phyloP scores from a whole-genome alignment of 23 tunicate genomes.

The Aplidium turbinatum region DNA sequence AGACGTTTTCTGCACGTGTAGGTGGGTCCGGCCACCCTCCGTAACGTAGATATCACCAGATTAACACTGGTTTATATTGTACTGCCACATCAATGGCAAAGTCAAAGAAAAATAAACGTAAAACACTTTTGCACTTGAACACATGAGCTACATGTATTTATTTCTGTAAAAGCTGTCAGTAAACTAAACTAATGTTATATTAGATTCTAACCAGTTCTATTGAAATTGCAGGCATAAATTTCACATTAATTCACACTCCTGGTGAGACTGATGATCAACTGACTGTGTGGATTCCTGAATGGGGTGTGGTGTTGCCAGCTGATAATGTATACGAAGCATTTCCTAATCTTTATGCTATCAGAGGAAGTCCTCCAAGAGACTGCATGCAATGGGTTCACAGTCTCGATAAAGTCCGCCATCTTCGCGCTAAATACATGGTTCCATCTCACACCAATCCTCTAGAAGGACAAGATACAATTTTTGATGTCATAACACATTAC shows the following conservation, averaged over 20 bases:
- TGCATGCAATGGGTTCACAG: slow-evolving; percentile 57
- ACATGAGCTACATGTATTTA: no score
- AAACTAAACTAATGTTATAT: no score
- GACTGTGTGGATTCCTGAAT: slow-evolving; percentile 79
- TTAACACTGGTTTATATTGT: no score
- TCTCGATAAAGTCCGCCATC: slow-evolving; percentile 46
- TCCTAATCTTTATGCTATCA: slow-evolving; percentile 91
- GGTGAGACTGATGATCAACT: slow-evolving; percentile 96
- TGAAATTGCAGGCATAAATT: slow-evolving; percentile 41
- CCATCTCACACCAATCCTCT: slow-evolving; percentile 73
- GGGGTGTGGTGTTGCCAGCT: slow-evolving; percentile 58
- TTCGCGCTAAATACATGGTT: slow-evolving; percentile 63
- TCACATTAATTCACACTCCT: slow-evolving; percentile 79
- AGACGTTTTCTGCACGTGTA: no score
- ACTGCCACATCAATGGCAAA: no score
- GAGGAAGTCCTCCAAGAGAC: slow-evolving; percentile 74
- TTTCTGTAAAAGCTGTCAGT: no score
- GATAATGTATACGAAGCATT: slow-evolving; percentile 89
- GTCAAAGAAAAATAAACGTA: no score
- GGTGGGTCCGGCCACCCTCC: no score
- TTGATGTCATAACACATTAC: slow-evolving; percentile 59
- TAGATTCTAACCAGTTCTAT: no score
- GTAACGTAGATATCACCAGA: no score
- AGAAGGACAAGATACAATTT: slow-evolving; percentile 45
- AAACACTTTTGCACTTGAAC: no score